Evolutionary conservation across 2,888 invertebrate species (phyloP), one percentile per base, ranked within the genome.

Genomic region (Anthrax anthrax): DNA sequence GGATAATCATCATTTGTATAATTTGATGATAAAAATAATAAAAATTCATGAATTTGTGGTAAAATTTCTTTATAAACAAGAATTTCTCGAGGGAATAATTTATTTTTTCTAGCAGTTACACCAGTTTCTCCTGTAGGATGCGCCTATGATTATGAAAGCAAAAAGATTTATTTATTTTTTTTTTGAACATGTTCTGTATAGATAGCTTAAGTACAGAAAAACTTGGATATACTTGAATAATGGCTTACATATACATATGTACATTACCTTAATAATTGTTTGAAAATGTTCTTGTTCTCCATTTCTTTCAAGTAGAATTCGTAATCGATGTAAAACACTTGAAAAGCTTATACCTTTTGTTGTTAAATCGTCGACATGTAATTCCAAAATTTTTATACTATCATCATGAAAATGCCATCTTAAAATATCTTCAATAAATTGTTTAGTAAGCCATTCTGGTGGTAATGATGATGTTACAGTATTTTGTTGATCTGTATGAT

Each of bases 81-180:
- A 42, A 67, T 67, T 52, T 67, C 67, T 9, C 67, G 65, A 41
- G 62, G 62, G 47, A 65, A 67, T 5, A 67, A 55, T 50, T 63
- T 64, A 49, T 62, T 62, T 43, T 67, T 62, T 39, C 61, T 56
- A 5, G 65, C 65, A n/a, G 67, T 58, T 9, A 60, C 61, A 2
- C 67, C 67, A 3, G 60, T 62, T 32, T 54, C 57, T 3, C 67
- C 68, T 47, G 60, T 62, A 3, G 65, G 67, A 46, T 65, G 65
- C 13, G 62, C 63, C 60, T 16, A 18, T n/a, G n/a, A n/a, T 52
- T 18, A 61, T 60, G 56, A 69, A 67, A 6, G 69, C 57, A n/a
- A n/a, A n/a, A n/a, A n/a, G n/a, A n/a, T n/a, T n/a, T n/a, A n/a
- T n/a, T n/a, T n/a, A n/a, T n/a, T n/a, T n/a, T n/a, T n/a, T n/a